Conservation (phyloP, 2,888 invertebrate genomes). For the Myathropa florea region DNA sequence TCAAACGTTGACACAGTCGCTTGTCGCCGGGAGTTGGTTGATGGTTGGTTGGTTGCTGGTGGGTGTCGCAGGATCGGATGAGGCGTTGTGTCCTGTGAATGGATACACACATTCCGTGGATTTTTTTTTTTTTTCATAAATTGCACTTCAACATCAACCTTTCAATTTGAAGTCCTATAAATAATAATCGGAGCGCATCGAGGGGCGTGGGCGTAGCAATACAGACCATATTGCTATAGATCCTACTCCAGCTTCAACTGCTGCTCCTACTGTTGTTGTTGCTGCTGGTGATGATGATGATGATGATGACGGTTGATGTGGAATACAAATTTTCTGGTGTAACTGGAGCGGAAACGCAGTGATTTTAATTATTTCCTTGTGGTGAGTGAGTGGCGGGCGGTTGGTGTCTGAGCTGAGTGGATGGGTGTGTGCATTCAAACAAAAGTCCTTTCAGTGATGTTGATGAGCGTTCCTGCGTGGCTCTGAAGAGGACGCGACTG, state of each 20-base stretch:
- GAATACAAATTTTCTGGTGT: conserved; percentile 14
- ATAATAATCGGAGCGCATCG: conserved; percentile 25
- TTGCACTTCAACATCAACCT: neutral
- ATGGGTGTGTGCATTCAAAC: neutral
- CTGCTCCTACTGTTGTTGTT: neutral
- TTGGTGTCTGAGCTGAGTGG: too few relatives aligned
- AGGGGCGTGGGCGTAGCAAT: neutral
- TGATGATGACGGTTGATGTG: neutral
- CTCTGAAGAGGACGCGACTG: neutral
- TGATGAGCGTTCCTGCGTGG: neutral
- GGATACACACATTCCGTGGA: conserved; percentile 11
- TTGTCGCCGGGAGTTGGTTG: neutral
- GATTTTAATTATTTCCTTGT: conserved; percentile 67
- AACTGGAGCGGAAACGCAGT: conserved; percentile 63
- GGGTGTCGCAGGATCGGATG: neutral
- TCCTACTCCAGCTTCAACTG: neutral
- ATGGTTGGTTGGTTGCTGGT: neutral
- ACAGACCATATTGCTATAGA: neutral
- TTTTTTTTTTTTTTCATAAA: neutral
- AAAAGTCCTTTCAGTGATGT: neutral
- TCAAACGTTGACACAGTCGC: conserved; percentile 52
- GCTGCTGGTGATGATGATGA: neutral
- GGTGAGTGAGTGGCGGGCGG: conserved; percentile 24
- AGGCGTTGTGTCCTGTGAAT: neutral
- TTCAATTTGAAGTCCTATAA: conserved; percentile 49